Evolutionary conservation across 2,888 invertebrate genomes (phyloP), one percentile per base, ranked within the genome.

Genomic region (Neelides folsomi): DNA sequence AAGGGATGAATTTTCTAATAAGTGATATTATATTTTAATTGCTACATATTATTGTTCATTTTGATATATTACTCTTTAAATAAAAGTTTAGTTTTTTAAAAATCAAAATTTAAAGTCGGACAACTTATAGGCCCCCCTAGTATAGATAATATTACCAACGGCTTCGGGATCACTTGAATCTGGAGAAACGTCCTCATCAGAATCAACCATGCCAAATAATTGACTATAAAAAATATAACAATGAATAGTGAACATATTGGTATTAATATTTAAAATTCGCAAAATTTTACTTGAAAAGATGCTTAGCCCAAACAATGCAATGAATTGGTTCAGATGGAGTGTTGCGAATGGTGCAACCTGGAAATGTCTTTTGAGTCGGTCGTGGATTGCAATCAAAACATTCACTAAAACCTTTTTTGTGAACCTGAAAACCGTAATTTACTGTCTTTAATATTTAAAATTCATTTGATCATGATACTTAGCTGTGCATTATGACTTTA

Each of bases 221-320:
- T 98, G 97, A 72, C 86, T 89, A 67, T 13, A 75, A 71, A 63
- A 19, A 37, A 45, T 1, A 37, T 8, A 16, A 37, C 20, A 19
- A 9, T 35, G 20, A 50, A 49, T 34, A 13, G 34, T 37, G n/a
- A 35, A 49, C 9, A 18, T 15, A 20, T 13, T 35, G 1, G 38
- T 39, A 45, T 16, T 15, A 47, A 47, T 46, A 39, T 42, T 8
- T 48, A 18, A 27, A 16, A 18, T 20, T 38, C 13, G 8, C 27
- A 44, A 47, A 47, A 19, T 73, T 78, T 75, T 72, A 88, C 85
- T 95, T 95, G 73, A 97, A 99, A 9, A 98, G 78, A 76, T 95
- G 94, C 71, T 99, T 99, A 0, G 94, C 88, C 98, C 98, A 99
- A 16, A 98, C 95, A 63, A 98, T 93, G 70, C 98, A 99, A 72